These are phyloP conservation scores for Celastrina argiolus DNA, from an alignment of 2,888 invertebrate genomes.

Conservation along the genomic window DNA sequence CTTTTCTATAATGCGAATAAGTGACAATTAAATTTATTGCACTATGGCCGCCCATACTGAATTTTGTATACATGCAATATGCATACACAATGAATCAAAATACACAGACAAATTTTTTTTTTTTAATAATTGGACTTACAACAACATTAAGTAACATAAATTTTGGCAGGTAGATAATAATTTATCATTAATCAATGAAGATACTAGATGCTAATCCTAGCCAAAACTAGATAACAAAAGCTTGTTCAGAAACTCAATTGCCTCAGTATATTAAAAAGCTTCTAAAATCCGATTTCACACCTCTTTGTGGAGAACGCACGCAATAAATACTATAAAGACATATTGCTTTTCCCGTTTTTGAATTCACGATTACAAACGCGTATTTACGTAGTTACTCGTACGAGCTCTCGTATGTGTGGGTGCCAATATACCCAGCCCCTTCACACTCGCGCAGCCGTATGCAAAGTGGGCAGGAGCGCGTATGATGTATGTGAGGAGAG, in stretches of 20 bases:
- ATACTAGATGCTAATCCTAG: too few relatives aligned
- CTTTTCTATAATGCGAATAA: too few relatives aligned
- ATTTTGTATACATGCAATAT: too few relatives aligned
- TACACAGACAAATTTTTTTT: too few relatives aligned
- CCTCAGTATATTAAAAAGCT: conserved; percentile 2
- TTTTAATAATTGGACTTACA: too few relatives aligned
- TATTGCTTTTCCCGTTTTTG: conserved; percentile 77
- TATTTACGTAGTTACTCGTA: conserved; percentile 76
- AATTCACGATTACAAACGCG: conserved; percentile 71
- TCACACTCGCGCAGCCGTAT: conserved; percentile 47
- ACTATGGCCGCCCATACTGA: too few relatives aligned
- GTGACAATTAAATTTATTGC: too few relatives aligned
- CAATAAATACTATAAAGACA: conserved; percentile 59
- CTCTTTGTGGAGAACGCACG: conserved; percentile 11
- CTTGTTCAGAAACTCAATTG: background rate
- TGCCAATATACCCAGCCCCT: conserved; percentile 54
- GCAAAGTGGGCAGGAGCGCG: conserved; percentile 53
- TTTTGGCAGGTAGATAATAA: too few relatives aligned
- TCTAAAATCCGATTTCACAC: conserved; percentile 14
- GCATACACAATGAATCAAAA: too few relatives aligned
- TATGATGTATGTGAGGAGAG: conserved; percentile 65
- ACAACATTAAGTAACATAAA: too few relatives aligned
- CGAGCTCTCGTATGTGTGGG: conserved; percentile 67
- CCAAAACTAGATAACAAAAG: background rate
- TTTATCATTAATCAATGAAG: too few relatives aligned